Evolutionary conservation across 2,888 invertebrate species (phyloP), one percentile per base, ranked within the genome.

Genomic region (Parnassius apollo): DNA sequence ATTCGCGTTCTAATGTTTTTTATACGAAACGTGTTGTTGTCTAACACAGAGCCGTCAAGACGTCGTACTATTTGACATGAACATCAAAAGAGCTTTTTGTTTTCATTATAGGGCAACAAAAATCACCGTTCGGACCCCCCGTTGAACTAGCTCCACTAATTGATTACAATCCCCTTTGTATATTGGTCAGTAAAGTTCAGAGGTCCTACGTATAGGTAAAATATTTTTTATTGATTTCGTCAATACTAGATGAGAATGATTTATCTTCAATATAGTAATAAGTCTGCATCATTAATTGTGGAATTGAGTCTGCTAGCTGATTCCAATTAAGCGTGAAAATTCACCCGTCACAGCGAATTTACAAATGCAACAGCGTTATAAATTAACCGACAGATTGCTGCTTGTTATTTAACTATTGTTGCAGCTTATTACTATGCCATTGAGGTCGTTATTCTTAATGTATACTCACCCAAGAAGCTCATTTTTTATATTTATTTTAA

Each of bases 21-120:
- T 45, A 62, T 59, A 64, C 60, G 66, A 71, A 68, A 68, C 67
- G 51, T 64, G 65, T 72, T 60, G 51, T 50, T 59, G 56, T 63
- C 49, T 58, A 48, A 64, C 42, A 59, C 54, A 50, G 25, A 57
- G 67, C 70, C 72, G 77, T 80, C 82, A 82, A 79, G 68, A 75
- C 76, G 76, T 83, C 81, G 78, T 69, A 73, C 72, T 66, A 70
- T 67, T 68, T 76, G 77, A 80, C 76, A 75, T 68, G 75, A 68
- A 73, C 71, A 76, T 70, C 71, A 76, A 75, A 78, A 74, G 69
- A 75, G 69, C 66, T 70, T 73, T 78, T 81, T 13, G 2, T 77
- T 81, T 81, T 83, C 77, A 81, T 81, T 81, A 77, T 71, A 82
- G 77, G 82, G 79, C 81, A 78, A 76, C 78, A 72, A 67, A 76